A percentile compares a stretch with the other conserved stretches of the same genome.
phyloP scores from a whole-genome alignment of 2,797 vertebrate species.

The Toxotes lorentzi region DNA sequence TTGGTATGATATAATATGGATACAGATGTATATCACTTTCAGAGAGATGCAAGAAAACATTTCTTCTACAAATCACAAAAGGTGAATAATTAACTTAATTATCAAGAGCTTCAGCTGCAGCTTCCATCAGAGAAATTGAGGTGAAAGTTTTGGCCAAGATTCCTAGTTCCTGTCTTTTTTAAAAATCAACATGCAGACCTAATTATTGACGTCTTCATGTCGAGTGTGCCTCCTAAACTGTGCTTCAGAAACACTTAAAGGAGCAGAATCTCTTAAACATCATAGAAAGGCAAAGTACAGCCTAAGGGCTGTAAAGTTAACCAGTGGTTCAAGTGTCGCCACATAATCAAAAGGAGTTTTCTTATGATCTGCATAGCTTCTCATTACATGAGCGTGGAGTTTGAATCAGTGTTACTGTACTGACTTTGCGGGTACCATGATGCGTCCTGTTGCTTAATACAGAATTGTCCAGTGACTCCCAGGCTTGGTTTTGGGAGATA shows the following conservation, averaged over 20 bases:
- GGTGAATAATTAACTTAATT: neutral
- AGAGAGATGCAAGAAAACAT: neutral
- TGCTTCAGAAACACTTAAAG: neutral
- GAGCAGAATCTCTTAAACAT: neutral
- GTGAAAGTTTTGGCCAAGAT: neutral
- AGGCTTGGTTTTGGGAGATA: constrained; percentile 3
- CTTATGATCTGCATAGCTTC: neutral
- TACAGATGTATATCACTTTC: neutral
- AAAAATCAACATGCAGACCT: neutral
- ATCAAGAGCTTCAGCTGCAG: neutral
- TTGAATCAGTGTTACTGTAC: neutral
- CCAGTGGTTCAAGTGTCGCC: neutral
- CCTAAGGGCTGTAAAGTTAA: constrained; percentile 1
- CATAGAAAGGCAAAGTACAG: constrained; percentile 8
- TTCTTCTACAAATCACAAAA: neutral
- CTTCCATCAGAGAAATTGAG: neutral
- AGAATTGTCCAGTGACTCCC: neutral
- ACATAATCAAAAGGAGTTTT: constrained; percentile 21
- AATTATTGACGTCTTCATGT: neutral
- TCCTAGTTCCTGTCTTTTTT: constrained; percentile 9
- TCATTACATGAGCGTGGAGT: neutral
- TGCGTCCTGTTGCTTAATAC: constrained; percentile 20
- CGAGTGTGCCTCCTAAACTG: neutral
- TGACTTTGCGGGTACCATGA: neutral
- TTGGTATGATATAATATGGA: too few species aligned